Evolutionary conservation across 2,888 invertebrate species (phyloP).

Genomic region (Hypselothyrea guttata): DNA sequence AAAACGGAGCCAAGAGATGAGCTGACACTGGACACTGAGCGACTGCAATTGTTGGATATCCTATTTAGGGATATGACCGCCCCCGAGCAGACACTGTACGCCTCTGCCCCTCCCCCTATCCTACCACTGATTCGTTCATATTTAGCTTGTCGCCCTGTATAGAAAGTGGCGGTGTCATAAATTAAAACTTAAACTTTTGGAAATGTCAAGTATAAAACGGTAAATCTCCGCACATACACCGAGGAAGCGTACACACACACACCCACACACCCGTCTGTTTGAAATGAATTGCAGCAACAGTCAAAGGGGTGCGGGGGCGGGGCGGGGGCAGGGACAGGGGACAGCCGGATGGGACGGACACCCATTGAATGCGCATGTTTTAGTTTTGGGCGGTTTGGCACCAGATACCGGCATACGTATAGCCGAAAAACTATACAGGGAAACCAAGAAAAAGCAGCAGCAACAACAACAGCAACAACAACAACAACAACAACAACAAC

Average conservation of each 20-base stretch:
- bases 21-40: slow-evolving; percentile 36
- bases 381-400: slow-evolving; percentile 62
- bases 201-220: slow-evolving; percentile 83
- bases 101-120: neutral
- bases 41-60: slow-evolving; percentile 68
- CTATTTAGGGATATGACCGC: slow-evolving; percentile 58
- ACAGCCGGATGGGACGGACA: slow-evolving; percentile 47
- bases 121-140: slow-evolving; percentile 58
- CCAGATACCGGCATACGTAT: slow-evolving; percentile 33
- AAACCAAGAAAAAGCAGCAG: slow-evolving; percentile 64
- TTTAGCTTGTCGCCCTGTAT: slow-evolving; percentile 76
- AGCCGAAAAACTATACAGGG: slow-evolving; percentile 67
- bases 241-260: slow-evolving; percentile 42
- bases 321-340: slow-evolving; percentile 8
- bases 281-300: slow-evolving; percentile 72
- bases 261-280: slow-evolving; percentile 48
- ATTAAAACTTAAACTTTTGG: slow-evolving; percentile 83
- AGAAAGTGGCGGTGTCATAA: slow-evolving; percentile 82
- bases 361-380: slow-evolving; percentile 75
- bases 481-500: slow-evolving; percentile 46
- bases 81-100: neutral
- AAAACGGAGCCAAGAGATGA: slow-evolving; percentile 48
- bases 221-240: slow-evolving; percentile 81
- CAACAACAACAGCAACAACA: slow-evolving; percentile 31
- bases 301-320: slow-evolving; percentile 1